Base-by-base conservation (phyloP, 2,113 vertebrate species). In the Vulpes vulpes region DNA sequence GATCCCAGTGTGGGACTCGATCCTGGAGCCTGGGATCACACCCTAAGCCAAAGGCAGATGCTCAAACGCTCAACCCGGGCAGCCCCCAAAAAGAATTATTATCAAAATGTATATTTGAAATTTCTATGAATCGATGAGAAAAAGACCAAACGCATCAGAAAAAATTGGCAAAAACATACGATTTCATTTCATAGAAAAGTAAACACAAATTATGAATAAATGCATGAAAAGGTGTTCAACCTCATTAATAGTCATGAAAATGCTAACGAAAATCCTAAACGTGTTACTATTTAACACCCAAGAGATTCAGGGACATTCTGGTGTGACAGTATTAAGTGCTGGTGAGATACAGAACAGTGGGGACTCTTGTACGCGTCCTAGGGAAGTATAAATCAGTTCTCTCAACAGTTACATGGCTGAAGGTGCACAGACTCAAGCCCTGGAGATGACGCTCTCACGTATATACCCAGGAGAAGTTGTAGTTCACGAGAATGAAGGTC, bases 161-260 rank as follows among this genome's bases (percentile, higher is more conserved):
- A 64, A 74, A 64, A 35, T 5, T n/a, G 51, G 25, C 14, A 30
- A 53, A 79, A 87, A 87, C 5, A 87, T 53, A 14, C 1, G 12
- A 16, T 49, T 78, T 51, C 11, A 0, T 81, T 80, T 89, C 22
- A 17, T 15, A 2, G 14, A 38, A 38, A 27, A 69, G 10, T 51
- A 60, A 78, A 38, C 11, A 74, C 53, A 69, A 71, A 59, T 79
- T 73, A 79, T 92, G 79, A 94, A 88, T 88, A 81, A 57, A 53
- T 67, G 35, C 3, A 62, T 67, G 19, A 80, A 27, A 83, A 85
- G 3, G 16, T 69, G 76, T 59, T 78, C 5, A 8, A 11, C 10
- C 38, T 83, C n/a, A 57, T 67, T 83, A 53, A n/a, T 30, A 85
- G 74, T 80, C 62, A 74, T 17, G 15, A 53, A 73, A 65, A 79